Base-by-base conservation (phyloP, 2,888 invertebrate genomes). In the Scrobipalpa costella region DNA sequence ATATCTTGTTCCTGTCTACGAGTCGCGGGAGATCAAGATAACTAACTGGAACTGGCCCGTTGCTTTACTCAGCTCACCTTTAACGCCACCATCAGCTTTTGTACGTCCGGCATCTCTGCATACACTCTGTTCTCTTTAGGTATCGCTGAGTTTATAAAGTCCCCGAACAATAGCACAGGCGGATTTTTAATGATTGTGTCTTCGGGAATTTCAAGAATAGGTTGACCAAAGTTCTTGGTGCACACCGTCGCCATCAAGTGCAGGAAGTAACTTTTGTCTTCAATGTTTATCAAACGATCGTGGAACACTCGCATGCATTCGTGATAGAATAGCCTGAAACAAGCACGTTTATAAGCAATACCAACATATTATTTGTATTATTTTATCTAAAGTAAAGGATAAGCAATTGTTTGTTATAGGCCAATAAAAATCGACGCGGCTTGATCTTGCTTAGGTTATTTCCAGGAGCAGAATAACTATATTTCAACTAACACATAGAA, bases 241-340 rank as follows among this genome's bases (percentile, higher is more conserved):
- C 94, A 98, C 13, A 94, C 93, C 15, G 92, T 92, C 52, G 92
- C 88, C 90, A 98, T 94, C 15, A 97, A 86, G 55, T 92, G 92
- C 76, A 94, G 95, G 76, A 98, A 96, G 81, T 96, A 95, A 27
- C 92, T 93, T 80, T 97, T 95, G 82, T 98, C 98, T 70, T 96
- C 93, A 15, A 93, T 84, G 78, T 97, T 96, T 64, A 96, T 95
- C 21, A 98, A 88, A 0, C 98, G 95, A 81, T 98, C 98, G 84
- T 97, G 97, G 82, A 98, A 98, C 1, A 98, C 98, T 33, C 98
- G 93, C 63, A 97, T 93, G 64, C 97, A 96, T 86, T 98, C 98
- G 80, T 98, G 98, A 71, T 96, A 97, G 90, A 98, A 98, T 8
- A 98, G 86, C 70, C 97, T 95, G 40, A 75, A 2, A 85, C 78